Evolutionary conservation across 2,888 invertebrate species (phyloP), one percentile per base, ranked within the genome.

Genomic region (Mimumesa dahlbomi): DNA sequence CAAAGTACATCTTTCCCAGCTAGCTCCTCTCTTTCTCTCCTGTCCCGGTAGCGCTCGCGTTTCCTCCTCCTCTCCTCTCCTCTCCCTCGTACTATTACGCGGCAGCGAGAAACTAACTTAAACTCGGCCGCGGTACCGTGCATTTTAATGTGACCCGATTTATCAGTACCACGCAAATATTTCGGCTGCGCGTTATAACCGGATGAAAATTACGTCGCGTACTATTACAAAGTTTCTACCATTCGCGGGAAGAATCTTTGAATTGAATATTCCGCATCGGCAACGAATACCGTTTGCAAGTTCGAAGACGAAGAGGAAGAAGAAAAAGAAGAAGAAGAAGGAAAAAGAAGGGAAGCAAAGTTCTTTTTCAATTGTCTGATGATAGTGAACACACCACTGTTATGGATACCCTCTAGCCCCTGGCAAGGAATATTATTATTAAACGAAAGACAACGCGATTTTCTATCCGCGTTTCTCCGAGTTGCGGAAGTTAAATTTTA

Each of bases 91-190:
- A 57, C 57, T 59, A 64, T 68, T 68, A 68, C 54, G 52, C 36
- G 53, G 54, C 36, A 63, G n/a, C 53, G 40, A 49, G 40, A 53
- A 61, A 53, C 62, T 36, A 64, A 68, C 63, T 68, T 64, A 58
- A 72, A 68, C 56, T 48, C 54, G 31, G 31, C 62, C 65, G 49
- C 49, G 25, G 62, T n/a, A 45, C 50, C 21, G 45, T 40, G 67
- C 59, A 62, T 71, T 71, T 75, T 67, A 71, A 63, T 57, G 59
- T 54, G 36, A 56, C 54, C 75, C 75, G 71, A 75, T 78, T 74
- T 64, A 45, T 56, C 63, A 43, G 50, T n/a, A 31, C 6, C 40
- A 16, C 46, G 48, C 25, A 52, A 31, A 25, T 48, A 68, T 63
- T 52, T 61, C 21, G 46, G 59, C 31, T 29, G 38, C 21, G 19